Evolutionary conservation across 2,888 invertebrate genomes (phyloP), one percentile per base, ranked within the genome.

Genomic region (Polietes domitor): DNA sequence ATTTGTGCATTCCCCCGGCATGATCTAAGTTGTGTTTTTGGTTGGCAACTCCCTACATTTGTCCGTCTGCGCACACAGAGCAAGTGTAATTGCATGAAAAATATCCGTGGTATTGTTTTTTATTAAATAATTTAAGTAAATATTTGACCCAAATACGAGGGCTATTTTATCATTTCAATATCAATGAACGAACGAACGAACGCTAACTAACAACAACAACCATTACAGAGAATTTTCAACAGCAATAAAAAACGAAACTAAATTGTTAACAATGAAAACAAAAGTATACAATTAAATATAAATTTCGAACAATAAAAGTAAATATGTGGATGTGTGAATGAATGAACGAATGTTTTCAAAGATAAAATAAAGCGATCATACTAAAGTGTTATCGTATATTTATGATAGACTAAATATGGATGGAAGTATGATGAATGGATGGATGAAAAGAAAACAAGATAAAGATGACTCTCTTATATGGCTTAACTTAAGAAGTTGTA

Each of bases 141-240:
- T 70, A 71, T 74, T 77, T 83, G 80, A 77, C 83, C 83, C 71
- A 83, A 37, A 80, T 82, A 75, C 50, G 26, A n/a, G n/a, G n/a
- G n/a, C n/a, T n/a, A n/a, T n/a, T n/a, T n/a, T 43, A 10, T 43
- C 50, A 71, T 50, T 28, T 70, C n/a, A 15, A 47, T 47, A 47
- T 50, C 28, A 50, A 50, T 71, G 71, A 50, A 19, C n/a, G 15
- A 21, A 50, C 71, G 43, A 71, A 50, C 71, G 24, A 47, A 17
- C 37, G 12, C 3, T 53, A 43, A 68, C 47, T n/a, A 68, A 26
- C 32, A 76, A 71, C 26, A 73, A 41, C 5, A 82, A 47, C n/a
- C 47, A 71, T 53, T 58, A 77, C 61, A 74, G n/a, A 71, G n/a
- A n/a, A n/a, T n/a, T n/a, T n/a, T n/a, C n/a, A 73, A 83, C n/a